These are phyloP conservation scores for Danio choprae DNA, from an alignment of 2,797 vertebrate genomes.

Conservation along the genomic window DNA sequence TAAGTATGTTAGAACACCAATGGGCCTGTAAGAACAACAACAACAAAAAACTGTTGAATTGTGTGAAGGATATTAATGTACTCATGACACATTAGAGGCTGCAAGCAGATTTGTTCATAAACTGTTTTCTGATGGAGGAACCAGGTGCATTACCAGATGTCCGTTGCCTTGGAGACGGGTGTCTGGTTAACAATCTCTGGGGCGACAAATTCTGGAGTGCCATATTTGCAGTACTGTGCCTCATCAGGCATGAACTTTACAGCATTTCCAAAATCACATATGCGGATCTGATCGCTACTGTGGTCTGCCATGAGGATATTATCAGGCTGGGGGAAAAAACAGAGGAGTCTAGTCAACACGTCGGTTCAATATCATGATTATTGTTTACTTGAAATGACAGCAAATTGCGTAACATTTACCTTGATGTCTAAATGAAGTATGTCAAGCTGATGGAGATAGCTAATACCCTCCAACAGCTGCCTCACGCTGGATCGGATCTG, in stretches of 20 bases:
- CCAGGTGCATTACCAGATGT: constrained; percentile 86
- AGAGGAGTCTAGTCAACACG: constrained; percentile 30
- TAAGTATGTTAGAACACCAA: constrained; percentile 93
- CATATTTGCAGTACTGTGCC: constrained; percentile 93
- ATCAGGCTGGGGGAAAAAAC: constrained; percentile 83
- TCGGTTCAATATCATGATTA: background rate
- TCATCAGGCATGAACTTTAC: constrained; percentile 84
- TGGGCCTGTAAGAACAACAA: constrained; percentile 80
- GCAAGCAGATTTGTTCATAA: constrained; percentile 39
- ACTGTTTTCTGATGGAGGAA: constrained; percentile 28
- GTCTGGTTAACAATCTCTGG: constrained; percentile 97
- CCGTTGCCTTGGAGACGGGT: constrained; percentile 90
- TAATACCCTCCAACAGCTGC: constrained; percentile 89
- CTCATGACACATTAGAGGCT: constrained; percentile 34
- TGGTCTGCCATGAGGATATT: constrained; percentile 92
- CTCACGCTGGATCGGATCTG: constrained; percentile 88
- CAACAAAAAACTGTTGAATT: constrained; percentile 23
- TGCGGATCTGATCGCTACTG: constrained; percentile 88
- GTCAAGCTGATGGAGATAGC: constrained; percentile 84
- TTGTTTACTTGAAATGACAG: background rate
- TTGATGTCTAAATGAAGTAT: constrained; percentile 84
- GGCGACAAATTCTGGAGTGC: constrained; percentile 95
- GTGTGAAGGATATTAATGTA: constrained; percentile 12
- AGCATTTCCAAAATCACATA: constrained; percentile 95
- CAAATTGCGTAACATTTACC: constrained; percentile 65